These are phyloP conservation scores for Polydrusus pterygomalis DNA, from an alignment of 2,888 invertebrate species.

Conservation along the genomic window DNA sequence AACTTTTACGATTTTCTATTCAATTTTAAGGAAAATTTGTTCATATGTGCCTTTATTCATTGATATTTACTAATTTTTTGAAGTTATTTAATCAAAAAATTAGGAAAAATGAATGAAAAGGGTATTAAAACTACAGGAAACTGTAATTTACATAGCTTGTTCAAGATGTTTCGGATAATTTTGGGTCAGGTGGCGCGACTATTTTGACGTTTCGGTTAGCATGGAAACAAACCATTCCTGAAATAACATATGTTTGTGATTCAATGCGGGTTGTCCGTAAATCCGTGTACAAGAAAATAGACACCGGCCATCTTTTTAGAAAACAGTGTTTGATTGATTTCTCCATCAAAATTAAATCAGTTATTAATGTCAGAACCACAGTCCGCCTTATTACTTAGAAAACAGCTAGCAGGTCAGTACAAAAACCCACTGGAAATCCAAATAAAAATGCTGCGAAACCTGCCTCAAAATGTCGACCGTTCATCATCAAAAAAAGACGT, in stretches of 20 bases:
- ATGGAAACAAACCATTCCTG: conserved; percentile 66
- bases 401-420: conserved; percentile 94
- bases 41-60: too few relatives aligned
- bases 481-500: conserved; percentile 54
- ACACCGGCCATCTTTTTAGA: conserved; percentile 82
- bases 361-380: conserved; percentile 96
- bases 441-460: conserved; percentile 11
- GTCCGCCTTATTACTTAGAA: conserved; percentile 95
- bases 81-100: too few relatives aligned
- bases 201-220: conserved; percentile 57
- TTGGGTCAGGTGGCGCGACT: conserved; percentile 54
- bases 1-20: too few relatives aligned
- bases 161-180: not conserved
- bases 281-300: conserved; percentile 59
- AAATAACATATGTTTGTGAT: conserved; percentile 71
- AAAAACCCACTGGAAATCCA: conserved; percentile 35
- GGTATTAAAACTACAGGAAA: not conserved
- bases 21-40: too few relatives aligned
- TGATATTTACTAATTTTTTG: too few relatives aligned
- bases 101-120: too few relatives aligned
- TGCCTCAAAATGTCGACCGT: conserved; percentile 46
- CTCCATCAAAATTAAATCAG: conserved; percentile 84
- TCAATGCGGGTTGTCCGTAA: conserved; percentile 66
- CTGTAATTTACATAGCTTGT: not conserved
- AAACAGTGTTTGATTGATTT: conserved; percentile 72